These are phyloP conservation scores for Lapara coniferarum DNA, from an alignment of 2,888 invertebrate species.

Conservation along the genomic window DNA sequence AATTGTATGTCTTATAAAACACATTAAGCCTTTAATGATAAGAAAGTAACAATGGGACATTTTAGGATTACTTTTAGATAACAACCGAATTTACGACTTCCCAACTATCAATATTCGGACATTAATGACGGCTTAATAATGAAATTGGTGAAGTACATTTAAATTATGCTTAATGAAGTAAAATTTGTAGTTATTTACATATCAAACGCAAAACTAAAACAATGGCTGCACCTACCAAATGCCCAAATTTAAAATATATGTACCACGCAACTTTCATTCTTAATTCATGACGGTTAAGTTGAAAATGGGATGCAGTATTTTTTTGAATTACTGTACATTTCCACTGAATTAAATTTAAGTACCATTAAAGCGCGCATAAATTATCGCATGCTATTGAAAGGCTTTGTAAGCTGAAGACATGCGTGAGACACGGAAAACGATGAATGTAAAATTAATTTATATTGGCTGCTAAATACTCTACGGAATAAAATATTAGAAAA, in stretches of 20 bases:
- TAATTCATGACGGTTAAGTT: background rate
- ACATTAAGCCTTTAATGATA: slow-evolving; percentile 56
- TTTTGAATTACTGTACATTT: background rate
- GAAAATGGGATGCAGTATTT: background rate
- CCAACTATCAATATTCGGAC: slow-evolving; percentile 38
- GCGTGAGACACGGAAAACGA: background rate
- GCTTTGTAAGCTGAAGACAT: background rate
- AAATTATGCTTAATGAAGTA: slow-evolving; percentile 40
- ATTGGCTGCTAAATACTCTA: too few relatives aligned
- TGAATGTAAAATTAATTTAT: background rate
- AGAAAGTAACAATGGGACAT: slow-evolving; percentile 35
- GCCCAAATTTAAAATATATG: background rate
- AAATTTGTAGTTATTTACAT: slow-evolving; percentile 28
- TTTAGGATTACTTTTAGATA: slow-evolving; percentile 51
- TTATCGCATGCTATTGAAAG: slow-evolving; percentile 1
- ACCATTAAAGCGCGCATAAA: background rate
- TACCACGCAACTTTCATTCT: background rate
- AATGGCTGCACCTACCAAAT: slow-evolving; percentile 12
- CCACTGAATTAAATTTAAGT: slow-evolving; percentile 4
- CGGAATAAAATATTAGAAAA: too few relatives aligned
- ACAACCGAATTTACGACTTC: slow-evolving; percentile 50
- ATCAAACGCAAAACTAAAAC: slow-evolving; percentile 28
- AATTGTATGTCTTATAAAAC: slow-evolving; percentile 46
- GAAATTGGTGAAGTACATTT: slow-evolving; percentile 42
- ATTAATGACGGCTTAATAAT: slow-evolving; percentile 36